phyloP scores from a whole-genome alignment of 2,888 invertebrate species.

The Acholoe squamosa region DNA sequence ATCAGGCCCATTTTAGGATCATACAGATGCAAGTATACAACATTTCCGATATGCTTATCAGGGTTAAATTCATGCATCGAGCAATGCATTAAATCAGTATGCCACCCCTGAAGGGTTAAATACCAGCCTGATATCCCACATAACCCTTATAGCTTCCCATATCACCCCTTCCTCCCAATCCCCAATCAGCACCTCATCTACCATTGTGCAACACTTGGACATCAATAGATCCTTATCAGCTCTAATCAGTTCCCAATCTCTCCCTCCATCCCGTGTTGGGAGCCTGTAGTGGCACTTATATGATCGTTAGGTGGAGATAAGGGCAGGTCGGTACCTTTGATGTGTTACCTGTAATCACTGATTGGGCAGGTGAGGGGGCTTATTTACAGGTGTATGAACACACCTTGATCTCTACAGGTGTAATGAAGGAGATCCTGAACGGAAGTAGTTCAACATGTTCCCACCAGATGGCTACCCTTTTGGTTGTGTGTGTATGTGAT shows the following conservation, averaged over 20 bases:
- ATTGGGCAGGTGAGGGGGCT: background rate
- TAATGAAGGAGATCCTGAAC: background rate
- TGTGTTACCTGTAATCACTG: constrained; percentile 10
- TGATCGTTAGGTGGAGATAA: background rate
- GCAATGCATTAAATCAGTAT: too few relatives aligned
- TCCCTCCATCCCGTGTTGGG: background rate
- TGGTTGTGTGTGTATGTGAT: background rate
- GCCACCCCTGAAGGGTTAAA: too few relatives aligned
- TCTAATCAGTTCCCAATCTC: background rate
- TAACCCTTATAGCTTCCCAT: background rate
- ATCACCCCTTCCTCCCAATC: background rate
- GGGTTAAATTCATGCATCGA: too few relatives aligned
- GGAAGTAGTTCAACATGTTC: background rate
- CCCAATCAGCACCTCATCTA: background rate
- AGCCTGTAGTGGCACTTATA: background rate
- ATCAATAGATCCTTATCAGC: constrained; percentile 20
- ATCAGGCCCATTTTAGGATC: too few relatives aligned
- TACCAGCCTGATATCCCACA: too few relatives aligned
- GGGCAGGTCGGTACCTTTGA: background rate
- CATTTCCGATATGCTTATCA: too few relatives aligned
- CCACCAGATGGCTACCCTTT: background rate
- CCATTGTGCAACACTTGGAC: background rate
- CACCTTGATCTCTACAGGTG: background rate
- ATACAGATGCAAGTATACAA: too few relatives aligned
- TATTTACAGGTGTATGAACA: background rate